Evolutionary conservation across 2,797 vertebrate genomes (phyloP).

Genomic region (Artibeus jamaicensis): DNA sequence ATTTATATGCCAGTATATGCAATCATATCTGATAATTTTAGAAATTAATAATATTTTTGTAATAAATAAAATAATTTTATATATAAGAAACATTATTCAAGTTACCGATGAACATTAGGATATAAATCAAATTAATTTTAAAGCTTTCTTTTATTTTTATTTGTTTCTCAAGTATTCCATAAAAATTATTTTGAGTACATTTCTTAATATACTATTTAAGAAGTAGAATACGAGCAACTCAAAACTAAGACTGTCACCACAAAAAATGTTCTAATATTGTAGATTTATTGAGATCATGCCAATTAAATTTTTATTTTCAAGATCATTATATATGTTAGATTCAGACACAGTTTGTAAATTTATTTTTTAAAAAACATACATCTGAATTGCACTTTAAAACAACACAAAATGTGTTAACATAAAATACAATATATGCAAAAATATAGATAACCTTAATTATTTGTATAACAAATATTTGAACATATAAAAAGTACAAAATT

Average conservation of each 20-base stretch:
- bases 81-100: constrained; percentile 41
- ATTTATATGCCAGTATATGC: neutral
- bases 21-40: neutral
- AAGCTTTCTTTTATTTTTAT: constrained; percentile 34
- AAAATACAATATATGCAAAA: constrained; percentile 30
- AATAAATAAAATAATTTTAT: neutral
- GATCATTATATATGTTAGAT: neutral
- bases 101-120: neutral
- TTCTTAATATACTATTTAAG: neutral
- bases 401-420: neutral
- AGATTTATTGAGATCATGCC: neutral
- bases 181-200: constrained; percentile 2
- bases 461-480: neutral
- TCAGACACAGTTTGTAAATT: neutral
- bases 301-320: constrained; percentile 51
- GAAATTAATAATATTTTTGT: neutral
- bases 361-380: neutral
- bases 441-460: neutral
- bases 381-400: constrained; percentile 21
- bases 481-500: constrained; percentile 31
- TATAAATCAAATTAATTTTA: constrained; percentile 8
- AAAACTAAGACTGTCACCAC: neutral
- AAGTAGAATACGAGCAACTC: neutral
- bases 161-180: neutral
- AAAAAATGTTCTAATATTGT: neutral